phyloP scores from a whole-genome alignment of 2,888 invertebrate genomes.

The Chironomus tentans region DNA sequence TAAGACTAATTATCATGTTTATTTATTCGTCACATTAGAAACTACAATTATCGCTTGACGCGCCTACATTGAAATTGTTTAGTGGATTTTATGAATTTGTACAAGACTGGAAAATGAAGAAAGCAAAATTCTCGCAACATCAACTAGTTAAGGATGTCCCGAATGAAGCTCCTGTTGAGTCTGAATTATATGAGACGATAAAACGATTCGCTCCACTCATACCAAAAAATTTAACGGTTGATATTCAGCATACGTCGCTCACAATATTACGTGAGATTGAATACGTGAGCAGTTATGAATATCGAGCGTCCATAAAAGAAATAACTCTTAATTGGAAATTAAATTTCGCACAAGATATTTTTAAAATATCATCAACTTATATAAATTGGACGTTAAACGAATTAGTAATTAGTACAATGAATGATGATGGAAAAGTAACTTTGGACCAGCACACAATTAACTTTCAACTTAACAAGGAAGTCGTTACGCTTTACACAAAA shows the following conservation, averaged over 20 bases:
- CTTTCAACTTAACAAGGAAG: slow-evolving; percentile 48
- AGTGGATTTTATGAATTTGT: slow-evolving; percentile 45
- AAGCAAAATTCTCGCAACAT: slow-evolving; percentile 25
- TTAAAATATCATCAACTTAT: slow-evolving; percentile 50
- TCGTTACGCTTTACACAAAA: slow-evolving; percentile 56
- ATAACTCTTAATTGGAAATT: slow-evolving; percentile 15
- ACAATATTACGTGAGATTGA: slow-evolving; percentile 50
- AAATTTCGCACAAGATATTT: slow-evolving; percentile 46
- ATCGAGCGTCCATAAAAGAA: slow-evolving; percentile 2
- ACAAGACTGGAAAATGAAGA: slow-evolving; percentile 33
- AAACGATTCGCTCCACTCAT: slow-evolving; percentile 63
- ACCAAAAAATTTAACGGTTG: slow-evolving; percentile 54
- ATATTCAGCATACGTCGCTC: slow-evolving; percentile 6
- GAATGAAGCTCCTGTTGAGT: background rate
- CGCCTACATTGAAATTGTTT: slow-evolving; percentile 44
- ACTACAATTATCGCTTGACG: slow-evolving; percentile 42
- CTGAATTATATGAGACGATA: slow-evolving; percentile 5
- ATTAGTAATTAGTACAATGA: slow-evolving; percentile 51
- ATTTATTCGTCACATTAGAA: slow-evolving; percentile 33
- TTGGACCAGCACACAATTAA: slow-evolving; percentile 52
- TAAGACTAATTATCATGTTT: background rate
- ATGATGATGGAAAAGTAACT: slow-evolving; percentile 48
- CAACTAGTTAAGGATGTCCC: background rate
- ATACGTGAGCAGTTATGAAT: slow-evolving; percentile 30
- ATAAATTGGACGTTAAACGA: slow-evolving; percentile 56